Conservation (phyloP, 2,113 vertebrate species). For the Fukomys damarensis region DNA sequence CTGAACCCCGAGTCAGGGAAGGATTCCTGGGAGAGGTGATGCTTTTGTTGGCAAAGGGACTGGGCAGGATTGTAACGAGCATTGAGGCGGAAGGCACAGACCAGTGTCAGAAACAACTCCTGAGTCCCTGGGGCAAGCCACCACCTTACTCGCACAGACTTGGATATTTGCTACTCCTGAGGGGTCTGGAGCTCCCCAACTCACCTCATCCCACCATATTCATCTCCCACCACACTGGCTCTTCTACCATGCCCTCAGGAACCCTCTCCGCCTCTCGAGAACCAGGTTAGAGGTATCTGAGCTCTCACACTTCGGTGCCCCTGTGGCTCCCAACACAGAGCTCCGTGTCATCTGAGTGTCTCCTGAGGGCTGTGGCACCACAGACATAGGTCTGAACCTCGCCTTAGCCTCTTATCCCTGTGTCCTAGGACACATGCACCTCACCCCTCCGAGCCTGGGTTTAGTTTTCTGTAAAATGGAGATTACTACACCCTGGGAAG, state of each 20-base stretch:
- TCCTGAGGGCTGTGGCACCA: background rate
- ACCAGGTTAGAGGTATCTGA: background rate
- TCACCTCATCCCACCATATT: background rate
- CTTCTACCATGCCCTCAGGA: background rate
- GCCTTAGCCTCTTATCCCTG: background rate
- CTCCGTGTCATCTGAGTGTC: background rate
- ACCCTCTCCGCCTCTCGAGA: background rate
- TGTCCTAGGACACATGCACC: background rate
- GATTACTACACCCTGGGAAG: background rate
- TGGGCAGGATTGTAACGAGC: background rate
- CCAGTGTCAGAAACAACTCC: slow-evolving; percentile 16
- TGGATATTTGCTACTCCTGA: background rate
- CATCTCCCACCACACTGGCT: background rate
- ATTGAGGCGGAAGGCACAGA: background rate
- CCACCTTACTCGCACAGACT: background rate
- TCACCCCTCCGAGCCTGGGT: background rate
- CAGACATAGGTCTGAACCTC: background rate
- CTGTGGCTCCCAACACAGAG: background rate
- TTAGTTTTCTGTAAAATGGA: background rate
- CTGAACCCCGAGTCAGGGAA: background rate
- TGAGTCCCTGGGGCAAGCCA: background rate
- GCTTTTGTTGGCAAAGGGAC: background rate
- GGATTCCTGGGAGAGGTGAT: background rate
- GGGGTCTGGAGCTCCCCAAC: background rate
- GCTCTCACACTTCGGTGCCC: background rate